phyloP scores from a whole-genome alignment of 2,888 invertebrate genomes.

The Trichacis sp. region DNA sequence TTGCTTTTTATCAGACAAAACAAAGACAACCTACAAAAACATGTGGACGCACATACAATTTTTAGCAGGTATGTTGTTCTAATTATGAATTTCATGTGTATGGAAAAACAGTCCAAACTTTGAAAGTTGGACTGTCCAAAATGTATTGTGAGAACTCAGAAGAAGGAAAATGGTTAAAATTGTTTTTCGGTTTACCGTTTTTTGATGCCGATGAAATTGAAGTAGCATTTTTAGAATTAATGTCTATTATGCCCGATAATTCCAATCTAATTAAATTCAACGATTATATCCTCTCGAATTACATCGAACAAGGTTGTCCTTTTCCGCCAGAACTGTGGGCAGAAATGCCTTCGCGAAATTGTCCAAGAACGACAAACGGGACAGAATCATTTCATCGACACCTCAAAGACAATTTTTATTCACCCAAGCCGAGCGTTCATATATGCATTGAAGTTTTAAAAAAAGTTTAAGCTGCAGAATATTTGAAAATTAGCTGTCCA shows the following conservation, averaged over 20 bases:
- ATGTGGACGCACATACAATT: constrained; percentile 1
- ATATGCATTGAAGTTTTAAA: neutral
- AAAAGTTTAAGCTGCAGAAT: neutral
- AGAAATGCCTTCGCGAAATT: neutral
- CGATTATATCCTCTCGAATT: constrained; percentile 13
- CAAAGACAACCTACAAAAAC: neutral
- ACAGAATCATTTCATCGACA: constrained; percentile 13
- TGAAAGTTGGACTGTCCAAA: no score
- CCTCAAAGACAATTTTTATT: constrained; percentile 11
- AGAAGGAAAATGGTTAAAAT: constrained; percentile 8
- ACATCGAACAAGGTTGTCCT: neutral
- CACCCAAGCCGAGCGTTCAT: constrained; percentile 1
- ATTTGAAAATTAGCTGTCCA: neutral
- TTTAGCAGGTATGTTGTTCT: constrained; percentile 7
- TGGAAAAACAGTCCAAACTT: constrained; percentile 6
- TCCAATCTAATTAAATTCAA: neutral
- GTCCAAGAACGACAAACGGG: constrained; percentile 11
- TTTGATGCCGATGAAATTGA: constrained; percentile 2
- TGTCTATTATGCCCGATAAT: constrained; percentile 4
- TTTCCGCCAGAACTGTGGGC: constrained; percentile 11
- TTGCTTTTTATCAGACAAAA: constrained; percentile 12
- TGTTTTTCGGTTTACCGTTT: constrained; percentile 8
- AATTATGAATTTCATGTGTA: constrained; percentile 9
- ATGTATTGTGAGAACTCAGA: no score
- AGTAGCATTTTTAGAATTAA: constrained; percentile 3